phyloP scores from a whole-genome alignment of 2,888 invertebrate genomes.

The Lypha dubia region DNA sequence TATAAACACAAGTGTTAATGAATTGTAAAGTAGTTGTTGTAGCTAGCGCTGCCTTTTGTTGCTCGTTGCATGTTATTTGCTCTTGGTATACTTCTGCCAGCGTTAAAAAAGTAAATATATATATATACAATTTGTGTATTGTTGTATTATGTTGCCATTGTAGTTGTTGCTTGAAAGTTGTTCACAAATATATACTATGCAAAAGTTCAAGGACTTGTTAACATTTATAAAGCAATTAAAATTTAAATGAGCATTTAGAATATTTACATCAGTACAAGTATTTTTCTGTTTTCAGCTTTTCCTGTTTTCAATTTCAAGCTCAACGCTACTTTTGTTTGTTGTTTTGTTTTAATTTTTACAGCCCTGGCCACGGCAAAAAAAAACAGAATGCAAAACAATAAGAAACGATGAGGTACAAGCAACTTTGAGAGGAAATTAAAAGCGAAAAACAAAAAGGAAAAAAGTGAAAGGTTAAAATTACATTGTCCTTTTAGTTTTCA shows the following conservation, averaged over 20 bases:
- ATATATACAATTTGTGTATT: constrained; percentile 23
- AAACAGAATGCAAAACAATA: constrained; percentile 46
- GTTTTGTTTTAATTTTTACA: background rate
- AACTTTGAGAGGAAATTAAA: constrained; percentile 18
- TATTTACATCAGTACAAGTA: constrained; percentile 62
- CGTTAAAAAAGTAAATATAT: constrained; percentile 6
- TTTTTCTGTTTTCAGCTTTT: background rate
- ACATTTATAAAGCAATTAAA: constrained; percentile 82
- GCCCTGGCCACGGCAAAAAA: constrained; percentile 32
- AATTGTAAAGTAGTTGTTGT: constrained; percentile 64
- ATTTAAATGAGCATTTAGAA: constrained; percentile 80
- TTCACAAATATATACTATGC: constrained; percentile 50
- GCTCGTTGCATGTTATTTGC: constrained; percentile 32
- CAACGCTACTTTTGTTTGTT: too few species aligned
- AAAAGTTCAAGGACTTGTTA: constrained; percentile 81
- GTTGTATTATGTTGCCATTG: constrained; percentile 65
- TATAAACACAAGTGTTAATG: constrained; percentile 60
- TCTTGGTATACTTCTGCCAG: constrained; percentile 46
- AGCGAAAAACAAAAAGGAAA: background rate
- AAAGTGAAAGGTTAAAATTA: constrained; percentile 22
- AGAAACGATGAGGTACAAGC: constrained; percentile 33
- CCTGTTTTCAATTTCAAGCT: constrained; percentile 62
- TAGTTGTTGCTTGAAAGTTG: constrained; percentile 56
- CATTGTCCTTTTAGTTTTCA: constrained; percentile 41
- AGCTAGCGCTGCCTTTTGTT: constrained; percentile 27